Conservation (phyloP, 2,888 invertebrate genomes). For the Lobophora halterata region DNA sequence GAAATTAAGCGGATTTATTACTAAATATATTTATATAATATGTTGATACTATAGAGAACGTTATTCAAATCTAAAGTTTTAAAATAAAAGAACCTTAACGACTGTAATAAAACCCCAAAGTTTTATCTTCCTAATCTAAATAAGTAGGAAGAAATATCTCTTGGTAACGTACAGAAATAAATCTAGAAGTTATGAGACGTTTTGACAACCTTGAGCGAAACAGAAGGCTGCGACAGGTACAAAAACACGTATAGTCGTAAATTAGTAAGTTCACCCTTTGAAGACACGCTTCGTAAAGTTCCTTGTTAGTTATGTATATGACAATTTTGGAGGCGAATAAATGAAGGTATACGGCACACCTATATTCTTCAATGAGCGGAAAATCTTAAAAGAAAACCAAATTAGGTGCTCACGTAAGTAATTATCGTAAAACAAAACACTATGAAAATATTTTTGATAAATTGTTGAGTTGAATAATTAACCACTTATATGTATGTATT, state of each 20-base stretch:
- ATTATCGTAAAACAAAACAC: no score
- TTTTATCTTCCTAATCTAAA: conserved; percentile 5
- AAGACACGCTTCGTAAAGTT: conserved; percentile 28
- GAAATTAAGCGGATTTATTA: neutral
- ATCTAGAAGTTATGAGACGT: conserved; percentile 13
- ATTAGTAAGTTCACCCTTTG: conserved; percentile 28
- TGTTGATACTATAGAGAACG: neutral
- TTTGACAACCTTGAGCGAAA: conserved; percentile 20
- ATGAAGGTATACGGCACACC: no score
- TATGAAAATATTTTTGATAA: no score
- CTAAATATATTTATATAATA: neutral
- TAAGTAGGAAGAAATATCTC: no score
- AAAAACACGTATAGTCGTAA: conserved; percentile 31
- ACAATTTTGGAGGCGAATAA: neutral
- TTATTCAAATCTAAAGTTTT: neutral
- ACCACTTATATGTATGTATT: no score
- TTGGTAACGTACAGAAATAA: no score
- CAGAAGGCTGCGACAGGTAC: conserved; percentile 31
- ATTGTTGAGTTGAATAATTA: no score
- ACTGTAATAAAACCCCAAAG: neutral
- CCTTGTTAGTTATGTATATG: conserved; percentile 17
- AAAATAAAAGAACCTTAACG: conserved; percentile 2
- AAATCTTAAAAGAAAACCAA: no score
- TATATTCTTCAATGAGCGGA: no score
- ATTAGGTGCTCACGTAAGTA: no score